A percentile compares a stretch with the other conserved stretches of the same genome.
Conservation (phyloP, 1,140 invertebrate genomes). For the Ostrea edulis region DNA sequence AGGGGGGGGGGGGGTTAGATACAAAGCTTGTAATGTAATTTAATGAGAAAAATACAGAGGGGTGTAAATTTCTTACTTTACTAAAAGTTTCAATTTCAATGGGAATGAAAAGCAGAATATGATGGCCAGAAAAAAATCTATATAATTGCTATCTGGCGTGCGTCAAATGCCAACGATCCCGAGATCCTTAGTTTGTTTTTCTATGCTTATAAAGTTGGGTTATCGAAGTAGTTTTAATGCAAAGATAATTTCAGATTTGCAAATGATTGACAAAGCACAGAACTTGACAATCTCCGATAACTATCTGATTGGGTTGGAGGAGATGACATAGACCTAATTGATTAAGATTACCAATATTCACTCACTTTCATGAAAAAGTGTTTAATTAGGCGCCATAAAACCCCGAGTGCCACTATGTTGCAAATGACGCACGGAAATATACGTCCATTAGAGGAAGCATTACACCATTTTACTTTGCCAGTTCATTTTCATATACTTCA, state of each 20-base stretch:
- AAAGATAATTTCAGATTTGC: slow-evolving; percentile 20
- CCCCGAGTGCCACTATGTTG: background rate
- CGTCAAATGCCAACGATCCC: too few species aligned
- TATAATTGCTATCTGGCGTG: too few species aligned
- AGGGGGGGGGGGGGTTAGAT: too few species aligned
- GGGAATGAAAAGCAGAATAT: too few species aligned
- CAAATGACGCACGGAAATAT: background rate
- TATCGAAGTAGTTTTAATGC: background rate
- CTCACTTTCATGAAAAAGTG: background rate
- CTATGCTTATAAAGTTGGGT: too few species aligned
- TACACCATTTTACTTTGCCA: background rate
- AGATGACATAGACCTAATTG: background rate
- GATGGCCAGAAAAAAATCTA: too few species aligned
- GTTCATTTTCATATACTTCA: too few species aligned
- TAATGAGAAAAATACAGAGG: too few species aligned
- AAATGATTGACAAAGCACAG: slow-evolving; percentile 16
- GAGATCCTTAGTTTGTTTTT: too few species aligned
- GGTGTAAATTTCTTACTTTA: too few species aligned
- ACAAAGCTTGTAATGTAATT: too few species aligned
- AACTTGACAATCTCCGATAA: background rate
- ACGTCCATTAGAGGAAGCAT: background rate
- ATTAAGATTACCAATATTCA: background rate
- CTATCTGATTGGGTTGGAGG: background rate
- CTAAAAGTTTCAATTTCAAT: too few species aligned
- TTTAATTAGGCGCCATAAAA: background rate